Evolutionary conservation across 2,113 vertebrate genomes (phyloP).

Genomic region (Arenaria interpres): DNA sequence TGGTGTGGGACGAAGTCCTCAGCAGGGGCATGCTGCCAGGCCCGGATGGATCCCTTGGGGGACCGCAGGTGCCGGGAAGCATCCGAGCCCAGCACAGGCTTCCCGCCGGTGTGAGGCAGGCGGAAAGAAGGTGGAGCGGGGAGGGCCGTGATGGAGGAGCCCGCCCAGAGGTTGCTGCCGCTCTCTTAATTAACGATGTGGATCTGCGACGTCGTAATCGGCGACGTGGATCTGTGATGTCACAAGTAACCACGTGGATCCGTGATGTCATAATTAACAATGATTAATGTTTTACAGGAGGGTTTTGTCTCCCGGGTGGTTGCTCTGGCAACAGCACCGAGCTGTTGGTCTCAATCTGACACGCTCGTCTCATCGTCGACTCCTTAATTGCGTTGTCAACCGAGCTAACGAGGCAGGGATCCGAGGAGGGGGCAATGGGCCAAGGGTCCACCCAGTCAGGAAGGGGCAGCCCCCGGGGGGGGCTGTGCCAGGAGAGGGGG

Average conservation of each 20-base stretch:
- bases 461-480: not conserved
- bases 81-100: rapidly evolving
- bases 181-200: not conserved
- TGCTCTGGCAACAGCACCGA: constrained; percentile 10
- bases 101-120: rapidly evolving
- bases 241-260: not conserved
- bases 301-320: constrained; percentile 19
- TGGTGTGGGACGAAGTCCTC: not conserved
- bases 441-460: rapidly evolving
- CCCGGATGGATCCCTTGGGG: not conserved
- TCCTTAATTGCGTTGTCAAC: not conserved
- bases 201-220: not conserved
- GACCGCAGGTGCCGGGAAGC: not conserved
- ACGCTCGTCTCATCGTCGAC: not conserved
- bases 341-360: constrained; percentile 29
- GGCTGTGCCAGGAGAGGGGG: rapidly evolving
- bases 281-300: constrained; percentile 42
- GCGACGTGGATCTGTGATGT: not conserved
- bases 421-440: not conserved
- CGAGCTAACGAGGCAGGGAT: not conserved
- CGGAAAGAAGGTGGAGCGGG: not conserved
- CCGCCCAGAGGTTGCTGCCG: not conserved
- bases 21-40: rapidly evolving
- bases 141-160: not conserved
- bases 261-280: constrained; percentile 46